Conservation (phyloP, 2,113 vertebrate genomes). For the Campylorhamphus procurvoides region DNA sequence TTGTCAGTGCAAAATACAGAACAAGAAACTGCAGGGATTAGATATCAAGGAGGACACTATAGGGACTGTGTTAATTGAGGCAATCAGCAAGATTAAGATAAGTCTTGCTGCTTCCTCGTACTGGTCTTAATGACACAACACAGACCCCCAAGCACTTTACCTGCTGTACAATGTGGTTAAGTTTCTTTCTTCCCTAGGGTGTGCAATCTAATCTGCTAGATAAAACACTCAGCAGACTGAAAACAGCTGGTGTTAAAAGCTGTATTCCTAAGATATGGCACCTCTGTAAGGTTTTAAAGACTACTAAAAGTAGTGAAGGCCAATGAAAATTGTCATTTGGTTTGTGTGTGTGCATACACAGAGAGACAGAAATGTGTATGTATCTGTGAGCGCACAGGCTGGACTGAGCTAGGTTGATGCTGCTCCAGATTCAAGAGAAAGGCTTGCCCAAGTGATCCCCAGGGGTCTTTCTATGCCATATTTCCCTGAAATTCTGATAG, state of each 20-base stretch:
- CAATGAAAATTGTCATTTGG: not conserved
- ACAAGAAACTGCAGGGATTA: slow-evolving; percentile 19
- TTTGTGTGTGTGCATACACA: not conserved
- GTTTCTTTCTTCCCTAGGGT: slow-evolving; percentile 22
- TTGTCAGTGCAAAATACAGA: slow-evolving; percentile 31
- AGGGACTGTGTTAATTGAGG: slow-evolving; percentile 45
- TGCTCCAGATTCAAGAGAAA: not conserved
- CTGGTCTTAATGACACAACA: slow-evolving; percentile 35
- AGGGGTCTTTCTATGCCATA: not conserved
- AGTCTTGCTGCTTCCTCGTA: slow-evolving; percentile 35
- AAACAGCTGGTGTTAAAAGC: slow-evolving; percentile 46
- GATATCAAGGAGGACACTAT: slow-evolving; percentile 20
- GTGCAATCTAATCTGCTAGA: slow-evolving; percentile 42
- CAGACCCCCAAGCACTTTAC: slow-evolving; percentile 51
- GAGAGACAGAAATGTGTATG: not conserved
- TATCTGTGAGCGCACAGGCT: not conserved
- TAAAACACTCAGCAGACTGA: slow-evolving; percentile 50
- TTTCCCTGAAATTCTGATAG: not conserved
- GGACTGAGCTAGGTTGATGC: not conserved
- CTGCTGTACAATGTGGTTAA: slow-evolving; percentile 49
- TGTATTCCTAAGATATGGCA: slow-evolving; percentile 2
- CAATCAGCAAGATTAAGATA: slow-evolving; percentile 56
- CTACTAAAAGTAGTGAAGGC: not conserved
- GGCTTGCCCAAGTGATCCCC: not conserved
- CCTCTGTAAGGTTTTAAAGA: slow-evolving; percentile 12